Base-by-base conservation (phyloP, 2,888 invertebrate species). In the Blomia tropicalis region DNA sequence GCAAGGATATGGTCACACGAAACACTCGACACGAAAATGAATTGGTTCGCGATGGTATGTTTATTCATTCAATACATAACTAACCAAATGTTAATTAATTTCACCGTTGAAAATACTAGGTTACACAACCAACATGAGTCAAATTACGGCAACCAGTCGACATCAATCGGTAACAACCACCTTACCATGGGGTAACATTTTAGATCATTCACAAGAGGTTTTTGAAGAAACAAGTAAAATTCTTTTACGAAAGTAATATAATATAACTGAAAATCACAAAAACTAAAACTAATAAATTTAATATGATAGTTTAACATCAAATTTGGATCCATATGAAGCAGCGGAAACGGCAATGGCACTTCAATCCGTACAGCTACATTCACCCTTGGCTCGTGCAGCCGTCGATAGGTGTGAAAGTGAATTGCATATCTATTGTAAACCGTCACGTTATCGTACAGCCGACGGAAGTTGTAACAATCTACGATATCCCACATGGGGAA, bases 391-490 rank as follows among this genome's bases (percentile, higher is more conserved):
- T 7, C 32, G 63, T 27, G 59, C 43, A n/a, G 66, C 66, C 5
- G 64, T 66, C 2, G 47, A 58, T 30, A 59, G 58, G 11, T 66
- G 66, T 43, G 51, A 64, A 36, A 63, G 63, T n/a, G 64, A 62
- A 22, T 63, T 64, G 51, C 44, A 62, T 30, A 53, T 64, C 11
- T 43, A 62, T 22, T 66, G 66, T 41, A 32, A 47, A 25, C 65
- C 66, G 1, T 59, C 54, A 11, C 71, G 71, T 68, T 91, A 87
- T 74, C 81, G 90, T 60, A 86, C 87, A 1, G 81, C 85, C 61
- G 88, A 89, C 71, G 91, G 91, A 36, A 85, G 87, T 36, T 91
- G 91, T 75, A 91, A 91, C 75, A 90, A 91, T 75, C 74, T 82
- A 59, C 77, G 79, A 60, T 78, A 84, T 59, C 82, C 82, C 0